Evolutionary conservation across 1,140 invertebrate species (phyloP), one percentile per base, ranked within the genome.

Genomic region (Brachionus angularis): DNA sequence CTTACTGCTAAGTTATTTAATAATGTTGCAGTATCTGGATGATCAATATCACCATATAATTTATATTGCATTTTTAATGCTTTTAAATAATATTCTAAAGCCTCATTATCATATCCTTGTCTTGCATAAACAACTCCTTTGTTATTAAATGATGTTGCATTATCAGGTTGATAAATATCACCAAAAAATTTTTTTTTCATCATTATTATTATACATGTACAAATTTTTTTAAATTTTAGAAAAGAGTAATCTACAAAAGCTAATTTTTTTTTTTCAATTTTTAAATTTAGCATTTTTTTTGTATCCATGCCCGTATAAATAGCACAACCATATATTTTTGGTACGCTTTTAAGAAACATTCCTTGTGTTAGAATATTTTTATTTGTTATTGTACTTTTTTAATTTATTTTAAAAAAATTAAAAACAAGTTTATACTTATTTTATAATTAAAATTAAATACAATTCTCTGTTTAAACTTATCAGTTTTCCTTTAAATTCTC

Each of bases 231-330:
- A n/a, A n/a, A n/a, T n/a, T n/a, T n/a, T n/a, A n/a, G n/a, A n/a
- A n/a, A n/a, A n/a, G n/a, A n/a, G n/a, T n/a, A n/a, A n/a, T 67
- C 62, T 33, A 67, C 47, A 33, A 39, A 67, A 49, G 62, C 46
- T 10, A 67, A 21, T 16, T 67, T 67, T 12, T 67, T 67, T 10
- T 39, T 23, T 47, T 67, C 47, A 14, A 67, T 25, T 12, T 67
- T 67, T 0, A 42, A 67, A 50, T 67, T 67, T 14, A 67, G 62
- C 62, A 67, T 67, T 74, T 92, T 80, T 80, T 92, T 91, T 0
- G 90, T 91, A 64, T 91, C 88, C 77, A 86, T 85, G 1, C 89
- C 89, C 12, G 90, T 92, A 75, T 91, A 93, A 25, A 92, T 83
- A 25, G 89, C 89, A 80, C 88, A 89, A 5, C 89, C 89, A 79